Conservation (phyloP, 2,113 vertebrate genomes). For the Syngnathus floridae region DNA sequence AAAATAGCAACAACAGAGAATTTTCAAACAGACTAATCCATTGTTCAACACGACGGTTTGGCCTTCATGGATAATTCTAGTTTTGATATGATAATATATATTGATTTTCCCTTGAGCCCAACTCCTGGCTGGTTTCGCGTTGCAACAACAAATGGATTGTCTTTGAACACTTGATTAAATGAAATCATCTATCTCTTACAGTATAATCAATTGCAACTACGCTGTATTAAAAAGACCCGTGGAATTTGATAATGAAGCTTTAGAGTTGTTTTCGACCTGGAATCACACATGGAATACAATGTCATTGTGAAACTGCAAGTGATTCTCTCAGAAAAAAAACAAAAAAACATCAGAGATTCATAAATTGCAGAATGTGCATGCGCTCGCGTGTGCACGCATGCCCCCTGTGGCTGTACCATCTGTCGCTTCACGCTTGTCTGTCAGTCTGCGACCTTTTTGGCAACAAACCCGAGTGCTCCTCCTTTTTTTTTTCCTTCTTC, state of each 20-base stretch:
- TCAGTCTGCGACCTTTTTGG: conserved; percentile 32
- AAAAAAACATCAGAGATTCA: neutral
- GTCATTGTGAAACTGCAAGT: neutral
- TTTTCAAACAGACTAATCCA: neutral
- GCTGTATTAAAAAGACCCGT: neutral
- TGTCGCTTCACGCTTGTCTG: conserved; percentile 47
- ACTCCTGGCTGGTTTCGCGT: conserved; percentile 11
- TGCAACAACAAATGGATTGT: conserved; percentile 17
- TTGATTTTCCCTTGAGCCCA: neutral
- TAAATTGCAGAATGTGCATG: neutral
- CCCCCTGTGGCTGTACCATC: conserved; percentile 56
- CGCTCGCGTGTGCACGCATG: neutral
- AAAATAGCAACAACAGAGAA: neutral
- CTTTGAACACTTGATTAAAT: conserved; percentile 26
- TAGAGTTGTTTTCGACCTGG: too few relatives aligned
- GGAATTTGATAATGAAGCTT: neutral
- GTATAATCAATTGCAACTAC: conserved; percentile 12
- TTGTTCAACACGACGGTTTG: neutral
- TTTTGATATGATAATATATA: neutral
- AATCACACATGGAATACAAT: too few relatives aligned
- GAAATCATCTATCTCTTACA: conserved; percentile 1
- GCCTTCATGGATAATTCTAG: neutral
- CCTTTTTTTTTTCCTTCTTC: neutral
- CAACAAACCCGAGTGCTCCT: conserved; percentile 38
- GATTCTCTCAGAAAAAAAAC: too few relatives aligned